Conservation (phyloP, 2,113 vertebrate genomes). For the Hippocampus comes region DNA sequence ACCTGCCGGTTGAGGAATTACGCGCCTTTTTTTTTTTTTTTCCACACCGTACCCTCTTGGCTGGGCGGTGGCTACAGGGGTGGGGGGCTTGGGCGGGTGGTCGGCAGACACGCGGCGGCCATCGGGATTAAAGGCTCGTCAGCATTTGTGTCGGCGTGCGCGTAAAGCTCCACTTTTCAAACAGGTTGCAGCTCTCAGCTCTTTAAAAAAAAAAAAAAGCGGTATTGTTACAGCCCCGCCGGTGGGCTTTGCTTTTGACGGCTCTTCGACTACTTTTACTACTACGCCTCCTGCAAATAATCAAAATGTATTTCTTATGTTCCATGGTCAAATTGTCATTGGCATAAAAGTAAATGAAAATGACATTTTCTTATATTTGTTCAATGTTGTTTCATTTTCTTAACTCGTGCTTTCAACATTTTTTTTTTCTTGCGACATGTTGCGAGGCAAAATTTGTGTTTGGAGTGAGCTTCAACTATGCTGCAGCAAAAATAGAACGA, state of each 20-base stretch:
- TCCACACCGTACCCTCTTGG: conserved; percentile 19
- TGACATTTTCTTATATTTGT: background rate
- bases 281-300: background rate
- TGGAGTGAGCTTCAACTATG: too few species aligned
- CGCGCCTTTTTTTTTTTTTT: background rate
- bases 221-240: conserved; percentile 64
- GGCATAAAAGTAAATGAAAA: background rate
- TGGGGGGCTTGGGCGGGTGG: conserved; percentile 8
- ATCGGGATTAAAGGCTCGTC: conserved; percentile 65
- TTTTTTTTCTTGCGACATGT: too few species aligned
- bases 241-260: conserved; percentile 10
- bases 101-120: conserved; percentile 38
- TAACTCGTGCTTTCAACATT: too few species aligned
- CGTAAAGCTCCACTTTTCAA: conserved; percentile 74
- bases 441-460: too few species aligned
- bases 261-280: background rate
- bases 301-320: background rate
- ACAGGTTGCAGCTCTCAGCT: conserved; percentile 74
- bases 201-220: conserved; percentile 65
- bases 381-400: background rate
- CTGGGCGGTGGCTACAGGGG: conserved; percentile 20
- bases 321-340: background rate
- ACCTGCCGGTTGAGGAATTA: background rate
- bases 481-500: too few species aligned
- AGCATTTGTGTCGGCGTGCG: conserved; percentile 56